Percentiles rank a stretch among this genome's conserved stretches.
Evolutionary conservation across 2,797 vertebrate genomes (phyloP).

Genomic region (Molossus alvarezi): DNA sequence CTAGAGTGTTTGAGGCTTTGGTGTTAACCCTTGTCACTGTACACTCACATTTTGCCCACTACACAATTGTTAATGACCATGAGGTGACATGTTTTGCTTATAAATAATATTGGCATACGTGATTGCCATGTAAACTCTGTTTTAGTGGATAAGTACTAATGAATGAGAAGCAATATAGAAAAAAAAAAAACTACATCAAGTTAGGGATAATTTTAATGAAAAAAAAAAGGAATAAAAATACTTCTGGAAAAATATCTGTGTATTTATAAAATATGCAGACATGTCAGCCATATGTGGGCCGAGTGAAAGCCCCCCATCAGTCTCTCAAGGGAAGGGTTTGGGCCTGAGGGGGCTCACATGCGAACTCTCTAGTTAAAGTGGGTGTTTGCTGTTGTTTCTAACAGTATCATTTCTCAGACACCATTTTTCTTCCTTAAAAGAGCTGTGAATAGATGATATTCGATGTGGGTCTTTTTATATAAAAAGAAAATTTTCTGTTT

Average conservation of each 20-base stretch:
- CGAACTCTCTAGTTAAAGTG: not conserved
- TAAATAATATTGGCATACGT: not conserved
- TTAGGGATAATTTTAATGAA: not conserved
- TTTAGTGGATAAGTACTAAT: not conserved
- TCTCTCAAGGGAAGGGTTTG: too few relatives aligned
- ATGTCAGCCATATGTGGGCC: not conserved
- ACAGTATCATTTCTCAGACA: not conserved
- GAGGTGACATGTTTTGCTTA: not conserved
- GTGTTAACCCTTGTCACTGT: not conserved
- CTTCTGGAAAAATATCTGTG: not conserved
- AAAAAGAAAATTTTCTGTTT: conserved; percentile 24
- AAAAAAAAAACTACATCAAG: not conserved
- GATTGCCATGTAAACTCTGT: not conserved
- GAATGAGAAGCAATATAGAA: not conserved
- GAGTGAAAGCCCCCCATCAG: not conserved
- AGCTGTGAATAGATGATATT: conserved; percentile 31
- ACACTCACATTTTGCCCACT: not conserved
- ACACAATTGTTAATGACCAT: not conserved
- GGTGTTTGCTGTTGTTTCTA: conserved; percentile 28
- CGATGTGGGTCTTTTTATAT: not conserved
- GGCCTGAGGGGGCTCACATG: too few relatives aligned
- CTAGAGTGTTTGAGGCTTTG: not conserved
- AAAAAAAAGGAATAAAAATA: not conserved
- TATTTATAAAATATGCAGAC: not conserved
- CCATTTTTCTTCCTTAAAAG: conserved; percentile 20